These are phyloP conservation scores for Lytechinus variegatus DNA, from an alignment of 35 echinoderm and acorn worm genomes.

Conservation along the genomic window DNA sequence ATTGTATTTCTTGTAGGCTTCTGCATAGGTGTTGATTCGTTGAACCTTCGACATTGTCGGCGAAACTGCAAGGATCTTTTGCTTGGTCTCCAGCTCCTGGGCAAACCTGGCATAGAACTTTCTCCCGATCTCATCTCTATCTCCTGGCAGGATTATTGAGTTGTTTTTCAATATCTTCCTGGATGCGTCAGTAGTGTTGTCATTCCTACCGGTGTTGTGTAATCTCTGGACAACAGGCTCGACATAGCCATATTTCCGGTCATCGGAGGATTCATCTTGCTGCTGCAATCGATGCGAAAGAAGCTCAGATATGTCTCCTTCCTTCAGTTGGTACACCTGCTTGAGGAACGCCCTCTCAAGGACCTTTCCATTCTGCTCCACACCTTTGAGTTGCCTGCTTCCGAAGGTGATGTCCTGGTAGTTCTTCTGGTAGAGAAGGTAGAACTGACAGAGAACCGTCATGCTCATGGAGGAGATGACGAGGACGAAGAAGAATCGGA, in stretches of 20 bases:
- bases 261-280: neutral
- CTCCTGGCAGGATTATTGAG: neutral
- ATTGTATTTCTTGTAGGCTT: conserved; percentile 46
- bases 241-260: neutral
- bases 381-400: neutral
- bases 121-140: neutral
- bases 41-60: neutral
- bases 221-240: neutral
- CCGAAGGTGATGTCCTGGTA: neutral
- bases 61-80: neutral
- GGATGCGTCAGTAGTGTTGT: neutral
- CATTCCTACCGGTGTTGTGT: too few species aligned
- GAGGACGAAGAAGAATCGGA: neutral
- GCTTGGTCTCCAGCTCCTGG: neutral
- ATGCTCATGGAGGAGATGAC: neutral
- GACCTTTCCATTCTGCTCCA: neutral
- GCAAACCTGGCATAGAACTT: conserved; percentile 25
- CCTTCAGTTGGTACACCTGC: neutral
- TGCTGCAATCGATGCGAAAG: neutral
- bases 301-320: neutral
- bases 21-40: neutral
- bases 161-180: neutral
- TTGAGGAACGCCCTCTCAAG: too few species aligned
- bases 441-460: conserved; percentile 38
- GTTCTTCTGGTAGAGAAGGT: neutral